Conservation (phyloP, 2,888 invertebrate species). For the Epicampocera succincta region DNA sequence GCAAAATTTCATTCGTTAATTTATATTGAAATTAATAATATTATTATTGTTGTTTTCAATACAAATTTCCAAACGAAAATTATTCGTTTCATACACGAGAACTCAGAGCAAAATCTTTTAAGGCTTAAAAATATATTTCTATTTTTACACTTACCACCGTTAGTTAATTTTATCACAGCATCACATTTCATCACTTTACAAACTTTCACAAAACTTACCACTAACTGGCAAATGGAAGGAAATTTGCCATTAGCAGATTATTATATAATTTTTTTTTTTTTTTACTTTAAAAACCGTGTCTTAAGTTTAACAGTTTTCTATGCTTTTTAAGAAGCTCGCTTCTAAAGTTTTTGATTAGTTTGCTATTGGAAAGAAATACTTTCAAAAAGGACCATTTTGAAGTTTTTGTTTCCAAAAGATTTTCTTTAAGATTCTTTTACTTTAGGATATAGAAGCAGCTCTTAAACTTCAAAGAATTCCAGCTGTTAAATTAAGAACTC, state of each 20-base stretch:
- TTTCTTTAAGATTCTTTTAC: not conserved
- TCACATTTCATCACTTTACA: not conserved
- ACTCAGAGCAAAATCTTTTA: too few relatives aligned
- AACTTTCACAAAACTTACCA: conserved; percentile 12
- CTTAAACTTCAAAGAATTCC: conserved; percentile 13
- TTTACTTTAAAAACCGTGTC: not conserved
- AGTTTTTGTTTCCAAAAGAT: conserved; percentile 28
- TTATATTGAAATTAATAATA: too few relatives aligned
- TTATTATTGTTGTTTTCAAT: too few relatives aligned
- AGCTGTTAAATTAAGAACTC: conserved; percentile 22
- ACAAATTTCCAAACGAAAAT: too few relatives aligned
- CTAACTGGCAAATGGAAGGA: conserved; percentile 8
- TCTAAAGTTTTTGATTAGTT: not conserved
- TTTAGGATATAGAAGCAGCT: not conserved
- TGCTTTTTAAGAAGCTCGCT: not conserved
- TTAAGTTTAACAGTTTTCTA: conserved; percentile 31
- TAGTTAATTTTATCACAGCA: too few relatives aligned
- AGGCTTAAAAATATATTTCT: too few relatives aligned
- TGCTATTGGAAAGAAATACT: conserved; percentile 20
- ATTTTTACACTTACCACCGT: too few relatives aligned
- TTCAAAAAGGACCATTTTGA: conserved; percentile 60
- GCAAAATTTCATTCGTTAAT: too few relatives aligned
- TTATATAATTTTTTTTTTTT: too few relatives aligned
- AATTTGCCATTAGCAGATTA: not conserved
- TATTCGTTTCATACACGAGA: too few relatives aligned